A percentile compares a stretch with the other conserved stretches of the same genome.
phyloP scores from a whole-genome alignment of 2,113 vertebrate genomes.

The Salvelinus fontinalis region DNA sequence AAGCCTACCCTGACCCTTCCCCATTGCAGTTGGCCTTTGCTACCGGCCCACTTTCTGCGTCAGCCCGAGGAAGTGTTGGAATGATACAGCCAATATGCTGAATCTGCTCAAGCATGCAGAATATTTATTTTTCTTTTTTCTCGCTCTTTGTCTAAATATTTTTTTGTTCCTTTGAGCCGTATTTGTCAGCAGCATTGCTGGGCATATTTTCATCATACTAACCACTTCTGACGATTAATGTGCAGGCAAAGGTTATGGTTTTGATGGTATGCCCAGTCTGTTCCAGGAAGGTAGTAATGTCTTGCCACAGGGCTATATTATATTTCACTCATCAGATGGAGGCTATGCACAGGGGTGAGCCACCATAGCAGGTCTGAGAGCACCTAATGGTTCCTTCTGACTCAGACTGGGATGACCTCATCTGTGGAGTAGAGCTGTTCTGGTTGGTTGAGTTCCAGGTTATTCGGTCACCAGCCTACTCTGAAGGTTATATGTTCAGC shows the following conservation, averaged over 20 bases:
- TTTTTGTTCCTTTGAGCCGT: conserved; percentile 63
- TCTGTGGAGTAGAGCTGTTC: background rate
- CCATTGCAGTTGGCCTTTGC: conserved; percentile 51
- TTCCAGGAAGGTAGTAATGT: background rate
- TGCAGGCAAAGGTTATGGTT: background rate
- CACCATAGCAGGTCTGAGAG: background rate
- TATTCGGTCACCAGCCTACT: background rate
- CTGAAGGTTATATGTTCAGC: conserved; percentile 48
- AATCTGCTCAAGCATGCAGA: conserved; percentile 62
- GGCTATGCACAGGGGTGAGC: background rate
- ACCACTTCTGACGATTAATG: conserved; percentile 34
- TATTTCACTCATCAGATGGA: background rate
- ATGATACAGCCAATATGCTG: conserved; percentile 60
- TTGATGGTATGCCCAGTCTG: conserved; percentile 37
- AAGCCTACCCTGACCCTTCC: conserved; percentile 21
- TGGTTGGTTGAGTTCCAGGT: conserved; percentile 14
- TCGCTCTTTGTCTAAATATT: conserved; percentile 68
- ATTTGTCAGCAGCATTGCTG: conserved; percentile 66
- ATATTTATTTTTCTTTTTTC: conserved; percentile 65
- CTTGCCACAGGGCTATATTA: background rate
- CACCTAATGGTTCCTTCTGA: conserved; percentile 5
- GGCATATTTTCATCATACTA: conserved; percentile 53
- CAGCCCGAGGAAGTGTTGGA: conserved; percentile 64
- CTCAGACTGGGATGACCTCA: conserved; percentile 6
- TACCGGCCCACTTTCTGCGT: conserved; percentile 49